phyloP scores from a whole-genome alignment of 2,888 invertebrate genomes.

The Andrena marginata region DNA sequence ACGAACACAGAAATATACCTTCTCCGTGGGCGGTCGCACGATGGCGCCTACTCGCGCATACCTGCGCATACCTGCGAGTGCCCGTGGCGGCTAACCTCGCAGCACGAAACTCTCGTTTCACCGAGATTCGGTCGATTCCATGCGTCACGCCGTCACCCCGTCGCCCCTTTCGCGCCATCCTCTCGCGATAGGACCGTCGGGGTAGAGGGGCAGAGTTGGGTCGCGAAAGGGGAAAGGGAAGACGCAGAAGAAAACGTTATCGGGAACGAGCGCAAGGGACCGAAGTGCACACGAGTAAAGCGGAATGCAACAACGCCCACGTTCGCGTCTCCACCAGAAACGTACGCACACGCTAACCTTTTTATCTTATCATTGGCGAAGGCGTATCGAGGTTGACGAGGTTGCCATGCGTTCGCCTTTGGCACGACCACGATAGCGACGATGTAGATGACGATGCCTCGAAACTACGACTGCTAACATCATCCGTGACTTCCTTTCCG shows the following conservation, averaged over 20 bases:
- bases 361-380: slow-evolving; percentile 81
- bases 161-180: slow-evolving; percentile 11
- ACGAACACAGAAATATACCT: slow-evolving; percentile 72
- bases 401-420: slow-evolving; percentile 74
- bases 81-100: slow-evolving; percentile 58
- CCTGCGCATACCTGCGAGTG: slow-evolving; percentile 67
- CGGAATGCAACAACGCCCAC: slow-evolving; percentile 63
- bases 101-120: slow-evolving; percentile 54
- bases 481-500: slow-evolving; percentile 33
- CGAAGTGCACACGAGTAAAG: slow-evolving; percentile 35
- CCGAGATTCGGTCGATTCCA: slow-evolving; percentile 47
- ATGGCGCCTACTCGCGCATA: slow-evolving; percentile 81
- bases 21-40: slow-evolving; percentile 78
- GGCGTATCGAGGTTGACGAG: slow-evolving; percentile 75
- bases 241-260: slow-evolving; percentile 25
- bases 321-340: slow-evolving; percentile 30
- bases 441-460: slow-evolving; percentile 37
- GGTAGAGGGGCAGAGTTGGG: background rate
- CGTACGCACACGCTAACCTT: slow-evolving; percentile 69
- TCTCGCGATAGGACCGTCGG: slow-evolving; percentile 3
- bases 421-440: slow-evolving; percentile 56
- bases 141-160: slow-evolving; percentile 16
- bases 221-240: background rate
- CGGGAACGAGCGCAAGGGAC: slow-evolving; percentile 31
- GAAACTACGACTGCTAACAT: slow-evolving; percentile 38